These are phyloP conservation scores for Drosophila eugracilis DNA, from an alignment of 1,140 invertebrate species.

Conservation along the genomic window DNA sequence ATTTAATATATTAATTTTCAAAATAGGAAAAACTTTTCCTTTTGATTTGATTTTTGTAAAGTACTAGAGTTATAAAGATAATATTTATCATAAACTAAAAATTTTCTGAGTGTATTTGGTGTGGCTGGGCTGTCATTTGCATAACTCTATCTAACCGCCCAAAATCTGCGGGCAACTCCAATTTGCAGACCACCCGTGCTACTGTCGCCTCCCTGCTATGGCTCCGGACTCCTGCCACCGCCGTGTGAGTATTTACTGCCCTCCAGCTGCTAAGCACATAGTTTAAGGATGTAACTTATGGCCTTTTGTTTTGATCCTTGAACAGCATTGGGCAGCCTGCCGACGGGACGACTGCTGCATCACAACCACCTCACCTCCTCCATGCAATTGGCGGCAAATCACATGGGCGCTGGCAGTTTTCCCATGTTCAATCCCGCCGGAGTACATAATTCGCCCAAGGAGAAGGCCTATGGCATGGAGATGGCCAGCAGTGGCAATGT, in stretches of 20 bases:
- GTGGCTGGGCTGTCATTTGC: conserved; percentile 72
- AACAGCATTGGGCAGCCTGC: conserved; percentile 71
- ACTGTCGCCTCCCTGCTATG: conserved; percentile 84
- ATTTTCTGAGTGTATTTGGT: conserved; percentile 23
- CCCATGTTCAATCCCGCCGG: conserved; percentile 68
- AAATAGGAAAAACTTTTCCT: too few relatives aligned
- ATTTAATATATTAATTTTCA: too few relatives aligned
- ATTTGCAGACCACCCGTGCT: conserved; percentile 84
- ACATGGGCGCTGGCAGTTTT: conserved; percentile 67
- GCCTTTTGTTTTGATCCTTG: conserved; percentile 10
- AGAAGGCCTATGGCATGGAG: conserved; percentile 70
- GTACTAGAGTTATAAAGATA: too few relatives aligned
- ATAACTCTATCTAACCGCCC: conserved; percentile 49
- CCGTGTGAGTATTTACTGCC: conserved; percentile 71
- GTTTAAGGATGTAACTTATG: conserved; percentile 1
- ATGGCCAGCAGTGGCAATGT: conserved; percentile 71
- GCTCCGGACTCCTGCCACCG: conserved; percentile 84
- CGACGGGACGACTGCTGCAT: conserved; percentile 76
- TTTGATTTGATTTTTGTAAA: too few relatives aligned
- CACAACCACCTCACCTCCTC: conserved; percentile 79
- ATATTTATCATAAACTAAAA: too few relatives aligned
- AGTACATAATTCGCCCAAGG: conserved; percentile 71
- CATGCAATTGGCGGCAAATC: conserved; percentile 76
- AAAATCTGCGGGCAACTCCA: conserved; percentile 34
- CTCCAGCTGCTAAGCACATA: background rate